These are phyloP conservation scores for Agriotes lineatus DNA, from an alignment of 2,888 invertebrate genomes.

Conservation along the genomic window DNA sequence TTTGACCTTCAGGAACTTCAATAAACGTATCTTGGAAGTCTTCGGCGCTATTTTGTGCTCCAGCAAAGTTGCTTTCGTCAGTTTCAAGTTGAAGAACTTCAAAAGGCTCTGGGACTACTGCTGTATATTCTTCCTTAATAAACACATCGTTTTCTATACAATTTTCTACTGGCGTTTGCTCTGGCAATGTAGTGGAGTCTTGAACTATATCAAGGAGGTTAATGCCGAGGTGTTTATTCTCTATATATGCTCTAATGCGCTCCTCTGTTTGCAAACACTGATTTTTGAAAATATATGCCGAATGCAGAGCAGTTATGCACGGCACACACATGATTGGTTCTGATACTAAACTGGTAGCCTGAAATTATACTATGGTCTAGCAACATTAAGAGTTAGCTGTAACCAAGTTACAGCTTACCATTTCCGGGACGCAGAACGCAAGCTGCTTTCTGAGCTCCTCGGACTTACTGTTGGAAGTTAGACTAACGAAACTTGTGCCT, in stretches of 20 bases:
- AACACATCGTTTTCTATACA: background rate
- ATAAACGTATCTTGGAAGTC: background rate
- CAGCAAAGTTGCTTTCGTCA: background rate
- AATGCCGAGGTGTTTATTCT: background rate
- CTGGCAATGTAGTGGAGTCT: background rate
- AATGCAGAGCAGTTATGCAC: background rate
- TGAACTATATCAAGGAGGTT: background rate
- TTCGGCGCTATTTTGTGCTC: background rate
- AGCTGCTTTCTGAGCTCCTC: background rate
- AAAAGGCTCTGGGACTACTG: background rate
- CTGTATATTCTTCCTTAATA: background rate
- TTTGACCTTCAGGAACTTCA: background rate
- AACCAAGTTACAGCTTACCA: background rate
- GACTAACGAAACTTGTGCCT: background rate
- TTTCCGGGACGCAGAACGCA: background rate
- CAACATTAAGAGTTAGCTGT: background rate
- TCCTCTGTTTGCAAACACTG: background rate
- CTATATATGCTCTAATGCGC: background rate
- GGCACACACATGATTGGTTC: background rate
- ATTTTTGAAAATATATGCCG: constrained; percentile 2
- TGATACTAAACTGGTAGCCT: background rate
- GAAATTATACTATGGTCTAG: background rate
- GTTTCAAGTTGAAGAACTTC: background rate
- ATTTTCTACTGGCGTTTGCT: background rate
- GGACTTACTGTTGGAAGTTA: background rate